phyloP scores from a whole-genome alignment of 2,113 vertebrate genomes.

The Ibidorhyncha struthersii region DNA sequence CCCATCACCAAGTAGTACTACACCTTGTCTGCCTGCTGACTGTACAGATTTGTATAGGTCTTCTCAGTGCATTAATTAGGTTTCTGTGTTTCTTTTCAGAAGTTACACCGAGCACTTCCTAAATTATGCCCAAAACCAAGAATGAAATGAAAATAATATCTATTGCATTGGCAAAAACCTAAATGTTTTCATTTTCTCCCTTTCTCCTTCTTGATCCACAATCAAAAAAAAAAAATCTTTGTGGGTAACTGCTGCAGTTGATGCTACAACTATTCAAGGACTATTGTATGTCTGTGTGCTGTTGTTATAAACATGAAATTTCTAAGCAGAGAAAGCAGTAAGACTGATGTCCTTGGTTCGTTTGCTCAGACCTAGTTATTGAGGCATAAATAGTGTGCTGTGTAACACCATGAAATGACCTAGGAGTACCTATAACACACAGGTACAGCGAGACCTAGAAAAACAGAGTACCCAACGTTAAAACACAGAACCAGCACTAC shows the following conservation, averaged over 20 bases:
- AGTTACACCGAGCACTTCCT: neutral
- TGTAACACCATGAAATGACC: neutral
- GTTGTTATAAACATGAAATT: neutral
- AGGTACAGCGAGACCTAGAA: neutral
- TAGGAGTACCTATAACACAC: neutral
- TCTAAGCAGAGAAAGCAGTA: neutral
- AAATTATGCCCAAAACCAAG: neutral
- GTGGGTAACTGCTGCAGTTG: neutral
- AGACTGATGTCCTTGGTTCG: neutral
- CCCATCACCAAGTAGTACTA: neutral
- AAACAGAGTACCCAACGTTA: neutral
- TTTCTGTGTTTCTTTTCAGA: neutral
- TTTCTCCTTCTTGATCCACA: neutral
- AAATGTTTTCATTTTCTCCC: neutral
- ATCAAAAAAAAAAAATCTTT: neutral
- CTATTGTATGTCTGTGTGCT: neutral
- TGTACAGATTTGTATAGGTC: neutral
- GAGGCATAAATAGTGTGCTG: neutral
- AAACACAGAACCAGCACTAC: neutral
- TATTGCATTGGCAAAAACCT: neutral
- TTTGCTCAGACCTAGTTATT: constrained; percentile 8
- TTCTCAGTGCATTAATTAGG: neutral
- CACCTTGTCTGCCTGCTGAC: neutral
- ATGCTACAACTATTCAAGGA: neutral
- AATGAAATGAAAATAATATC: neutral